Evolutionary conservation across 2,888 invertebrate genomes (phyloP), one percentile per base, ranked within the genome.

Genomic region (Rhagonycha lutea): DNA sequence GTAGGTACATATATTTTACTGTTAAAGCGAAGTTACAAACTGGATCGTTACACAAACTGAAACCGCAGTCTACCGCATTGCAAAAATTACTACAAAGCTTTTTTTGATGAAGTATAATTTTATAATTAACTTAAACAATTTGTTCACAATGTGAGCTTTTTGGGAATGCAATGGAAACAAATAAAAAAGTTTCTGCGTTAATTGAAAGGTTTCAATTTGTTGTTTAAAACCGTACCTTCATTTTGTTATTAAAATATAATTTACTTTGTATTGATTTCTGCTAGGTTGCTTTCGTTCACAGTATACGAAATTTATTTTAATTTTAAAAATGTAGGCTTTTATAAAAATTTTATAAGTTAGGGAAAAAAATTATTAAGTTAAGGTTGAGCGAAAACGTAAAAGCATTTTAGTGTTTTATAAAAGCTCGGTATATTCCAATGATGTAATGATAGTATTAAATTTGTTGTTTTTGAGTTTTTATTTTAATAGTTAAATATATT

Each of bases 391-490:
- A 65, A 26, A 65, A 65, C 63, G 63, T 65, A 72, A 72, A 72
- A 72, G 71, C 65, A 63, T 72, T 72, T 63, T 32, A 72, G 65
- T 72, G 71, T 72, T 67, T 72, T 63, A 63, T 67, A 23, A 60
- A 47, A 67, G 65, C 63, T 65, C 24, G 18, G 18, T 65, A 9
- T 65, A 65, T 65, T 65, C 26, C 10, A 65, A 65, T 47, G 47
- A 47, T 47, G n/a, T 47, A 47, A 47, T 47, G 47, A 47, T 65
- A 65, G 12, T 65, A 65, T 65, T 65, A 65, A 65, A 26, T 65
- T 65, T 65, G 63, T 65, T 65, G 24, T 65, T 24, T 18, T 24
- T 65, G 23, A 65, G 12, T 24, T 65, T 65, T 62, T 18, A 62
- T 18, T 65, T 65, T 26, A 24, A 65, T 24, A 24, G 63, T 23